Percentiles rank a stretch among this genome's conserved stretches.
These are phyloP conservation scores for Oceanites oceanicus DNA, from an alignment of 2,113 vertebrate species.

Conservation along the genomic window DNA sequence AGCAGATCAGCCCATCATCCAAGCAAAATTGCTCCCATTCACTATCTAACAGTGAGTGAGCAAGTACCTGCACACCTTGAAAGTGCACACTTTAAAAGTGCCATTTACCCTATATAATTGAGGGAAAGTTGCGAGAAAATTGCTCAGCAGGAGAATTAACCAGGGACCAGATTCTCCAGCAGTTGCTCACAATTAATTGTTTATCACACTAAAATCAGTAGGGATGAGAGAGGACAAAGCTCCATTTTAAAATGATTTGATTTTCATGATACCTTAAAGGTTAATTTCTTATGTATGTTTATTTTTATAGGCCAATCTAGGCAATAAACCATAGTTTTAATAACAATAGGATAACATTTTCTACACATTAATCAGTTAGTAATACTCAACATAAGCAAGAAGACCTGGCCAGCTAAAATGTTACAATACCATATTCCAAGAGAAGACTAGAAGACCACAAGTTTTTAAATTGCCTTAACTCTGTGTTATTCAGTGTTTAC, in stretches of 20 bases:
- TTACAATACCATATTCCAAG: neutral
- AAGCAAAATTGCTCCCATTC: neutral
- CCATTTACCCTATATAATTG: neutral
- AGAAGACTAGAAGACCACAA: neutral
- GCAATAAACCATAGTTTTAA: neutral
- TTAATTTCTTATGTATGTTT: neutral
- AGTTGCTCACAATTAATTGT: neutral
- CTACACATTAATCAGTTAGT: neutral
- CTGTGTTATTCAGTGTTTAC: neutral
- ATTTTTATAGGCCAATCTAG: neutral
- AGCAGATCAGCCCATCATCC: neutral
- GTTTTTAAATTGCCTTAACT: neutral
- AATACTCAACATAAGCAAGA: neutral
- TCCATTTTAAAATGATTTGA: neutral
- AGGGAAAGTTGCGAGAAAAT: neutral
- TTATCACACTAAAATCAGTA: neutral
- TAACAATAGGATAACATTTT: neutral
- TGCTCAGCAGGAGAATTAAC: neutral
- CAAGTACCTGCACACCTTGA: neutral
- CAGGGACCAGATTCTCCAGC: neutral
- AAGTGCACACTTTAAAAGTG: neutral
- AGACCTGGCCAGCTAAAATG: neutral
- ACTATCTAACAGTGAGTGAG: neutral
- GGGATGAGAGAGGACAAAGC: neutral
- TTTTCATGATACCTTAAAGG: neutral